These are phyloP conservation scores for Pseudopipra pipra DNA, from an alignment of 2,113 vertebrate genomes.

Conservation along the genomic window DNA sequence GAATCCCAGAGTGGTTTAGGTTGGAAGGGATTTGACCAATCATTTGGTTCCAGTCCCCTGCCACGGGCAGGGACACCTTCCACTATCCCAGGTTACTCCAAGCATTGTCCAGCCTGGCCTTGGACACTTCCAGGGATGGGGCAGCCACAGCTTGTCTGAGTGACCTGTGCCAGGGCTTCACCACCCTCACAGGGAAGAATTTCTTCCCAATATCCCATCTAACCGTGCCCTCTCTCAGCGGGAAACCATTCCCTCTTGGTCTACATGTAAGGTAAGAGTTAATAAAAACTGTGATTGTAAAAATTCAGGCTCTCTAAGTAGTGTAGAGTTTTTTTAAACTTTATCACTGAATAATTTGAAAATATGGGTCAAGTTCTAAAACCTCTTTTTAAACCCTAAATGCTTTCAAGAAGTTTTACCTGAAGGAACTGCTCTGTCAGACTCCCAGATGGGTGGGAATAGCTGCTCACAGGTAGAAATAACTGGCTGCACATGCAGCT, in stretches of 20 bases:
- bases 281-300: too few relatives aligned
- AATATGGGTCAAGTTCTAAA: neutral
- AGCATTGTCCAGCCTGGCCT: neutral
- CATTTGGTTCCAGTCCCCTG: neutral
- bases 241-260: neutral
- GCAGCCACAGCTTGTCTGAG: neutral
- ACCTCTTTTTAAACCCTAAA: fast-evolving
- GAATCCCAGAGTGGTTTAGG: neutral
- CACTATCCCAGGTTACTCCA: neutral
- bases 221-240: neutral
- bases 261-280: neutral
- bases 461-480: neutral
- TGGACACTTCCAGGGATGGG: neutral
- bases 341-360: neutral
- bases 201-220: fast-evolving
- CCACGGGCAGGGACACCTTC: neutral
- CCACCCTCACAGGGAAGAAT: neutral
- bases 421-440: fast-evolving
- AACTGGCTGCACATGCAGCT: neutral
- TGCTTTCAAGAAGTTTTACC: neutral
- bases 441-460: neutral
- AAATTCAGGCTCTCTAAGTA: neutral
- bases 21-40: neutral
- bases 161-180: neutral
- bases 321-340: fast-evolving